These are phyloP conservation scores for Xylota segnis DNA, from an alignment of 2,888 invertebrate genomes.

Conservation along the genomic window DNA sequence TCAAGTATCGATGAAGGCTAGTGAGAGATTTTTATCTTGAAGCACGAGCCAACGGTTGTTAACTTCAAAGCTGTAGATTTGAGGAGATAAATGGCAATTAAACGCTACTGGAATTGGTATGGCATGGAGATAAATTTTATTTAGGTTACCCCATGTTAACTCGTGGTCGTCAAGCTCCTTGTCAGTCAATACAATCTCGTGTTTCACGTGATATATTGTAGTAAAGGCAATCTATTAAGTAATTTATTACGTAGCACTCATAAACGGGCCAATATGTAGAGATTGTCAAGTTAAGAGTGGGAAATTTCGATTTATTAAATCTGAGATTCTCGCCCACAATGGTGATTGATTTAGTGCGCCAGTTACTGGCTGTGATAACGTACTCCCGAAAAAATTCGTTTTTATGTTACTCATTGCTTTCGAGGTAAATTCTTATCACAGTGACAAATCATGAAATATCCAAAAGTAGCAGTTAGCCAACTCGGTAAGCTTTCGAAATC, in stretches of 20 bases:
- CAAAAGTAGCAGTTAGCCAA: too few species aligned
- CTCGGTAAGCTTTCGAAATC: too few species aligned
- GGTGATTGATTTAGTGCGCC: conserved; percentile 3
- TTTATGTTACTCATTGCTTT: not conserved
- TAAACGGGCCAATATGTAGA: not conserved
- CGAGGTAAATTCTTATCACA: not conserved
- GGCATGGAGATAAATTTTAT: not conserved
- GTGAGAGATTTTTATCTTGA: conserved; percentile 19
- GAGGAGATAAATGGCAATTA: conserved; percentile 11
- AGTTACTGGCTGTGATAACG: not conserved
- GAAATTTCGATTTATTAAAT: not conserved
- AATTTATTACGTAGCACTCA: not conserved
- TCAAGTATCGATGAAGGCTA: conserved; percentile 19
- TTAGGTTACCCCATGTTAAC: not conserved
- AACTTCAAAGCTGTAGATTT: not conserved
- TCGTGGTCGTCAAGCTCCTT: too few species aligned
- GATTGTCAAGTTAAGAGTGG: not conserved
- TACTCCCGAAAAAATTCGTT: not conserved
- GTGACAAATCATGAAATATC: too few species aligned
- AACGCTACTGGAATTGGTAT: not conserved
- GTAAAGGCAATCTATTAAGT: not conserved
- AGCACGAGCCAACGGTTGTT: not conserved
- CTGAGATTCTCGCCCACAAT: not conserved
- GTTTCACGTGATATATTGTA: not conserved
- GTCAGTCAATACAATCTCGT: not conserved